Percentiles rank a stretch among this genome's conserved stretches.
phyloP scores from a whole-genome alignment of 1,140 invertebrate genomes.

The Oppia nitens region DNA sequence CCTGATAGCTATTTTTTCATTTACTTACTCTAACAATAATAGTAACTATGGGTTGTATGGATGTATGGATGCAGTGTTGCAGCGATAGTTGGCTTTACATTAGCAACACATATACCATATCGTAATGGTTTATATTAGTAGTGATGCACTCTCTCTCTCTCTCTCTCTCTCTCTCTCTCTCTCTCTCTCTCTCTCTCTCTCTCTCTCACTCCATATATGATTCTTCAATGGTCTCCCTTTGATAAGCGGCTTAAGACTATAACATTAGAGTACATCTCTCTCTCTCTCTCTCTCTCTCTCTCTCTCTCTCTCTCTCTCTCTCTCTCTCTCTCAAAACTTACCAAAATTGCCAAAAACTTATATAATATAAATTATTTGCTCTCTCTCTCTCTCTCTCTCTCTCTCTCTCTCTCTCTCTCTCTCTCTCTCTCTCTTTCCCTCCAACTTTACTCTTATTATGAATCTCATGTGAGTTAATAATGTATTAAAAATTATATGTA shows the following conservation, averaged over 20 bases:
- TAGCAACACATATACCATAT: background rate
- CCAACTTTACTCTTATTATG: no score
- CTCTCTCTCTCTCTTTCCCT: no score
- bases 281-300: slow-evolving; percentile 8
- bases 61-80: no score
- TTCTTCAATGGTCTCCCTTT: slow-evolving; percentile 6
- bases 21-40: no score
- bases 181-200: slow-evolving; percentile 5
- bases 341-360: background rate
- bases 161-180: slow-evolving; percentile 7
- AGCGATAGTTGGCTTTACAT: no score
- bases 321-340: background rate
- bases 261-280: background rate
- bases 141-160: slow-evolving; percentile 1
- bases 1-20: background rate
- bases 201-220: slow-evolving; percentile 4
- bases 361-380: no score
- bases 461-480: no score
- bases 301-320: background rate
- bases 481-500: no score
- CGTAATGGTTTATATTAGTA: background rate
- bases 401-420: no score
- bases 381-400: no score
- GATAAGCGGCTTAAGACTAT: slow-evolving; percentile 16
- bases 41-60: no score